phyloP scores from a whole-genome alignment of 1,140 invertebrate species.

The Manduca sexta region DNA sequence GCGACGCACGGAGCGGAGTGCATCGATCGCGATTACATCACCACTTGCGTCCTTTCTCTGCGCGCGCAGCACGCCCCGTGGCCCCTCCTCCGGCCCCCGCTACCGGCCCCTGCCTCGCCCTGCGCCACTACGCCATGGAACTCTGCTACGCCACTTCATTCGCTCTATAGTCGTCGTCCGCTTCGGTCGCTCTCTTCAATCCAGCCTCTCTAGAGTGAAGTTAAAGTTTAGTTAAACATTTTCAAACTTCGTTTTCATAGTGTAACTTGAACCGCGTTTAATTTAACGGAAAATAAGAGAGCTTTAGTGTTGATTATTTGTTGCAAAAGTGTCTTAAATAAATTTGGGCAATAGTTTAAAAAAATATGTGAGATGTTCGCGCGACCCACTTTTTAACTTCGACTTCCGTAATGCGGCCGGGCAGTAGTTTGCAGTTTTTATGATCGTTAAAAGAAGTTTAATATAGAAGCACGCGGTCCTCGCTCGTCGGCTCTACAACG shows the following conservation, averaged over 20 bases:
- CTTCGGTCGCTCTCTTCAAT: conserved; percentile 33
- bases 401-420: conserved; percentile 46
- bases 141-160: conserved; percentile 46
- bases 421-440: conserved; percentile 28
- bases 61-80: conserved; percentile 52
- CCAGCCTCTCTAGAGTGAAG: conserved; percentile 30
- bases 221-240: conserved; percentile 38
- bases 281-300: conserved; percentile 6
- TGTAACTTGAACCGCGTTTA: conserved; percentile 6
- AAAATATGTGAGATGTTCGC: conserved; percentile 36
- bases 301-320: conserved; percentile 23
- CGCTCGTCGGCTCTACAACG: conserved; percentile 11
- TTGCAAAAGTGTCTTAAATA: conserved; percentile 25
- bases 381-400: conserved; percentile 53
- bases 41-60: conserved; percentile 67
- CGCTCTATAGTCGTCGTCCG: conserved; percentile 45
- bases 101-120: conserved; percentile 31
- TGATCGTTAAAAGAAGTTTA: conserved; percentile 18
- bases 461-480: conserved; percentile 12
- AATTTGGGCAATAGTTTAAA: conserved; percentile 16
- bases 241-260: conserved; percentile 30
- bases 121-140: conserved; percentile 46
- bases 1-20: conserved; percentile 47
- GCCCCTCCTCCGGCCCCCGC: conserved; percentile 16
- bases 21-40: conserved; percentile 71